Conservation (phyloP, 2,797 vertebrate genomes). For the Oryzias sinensis region DNA sequence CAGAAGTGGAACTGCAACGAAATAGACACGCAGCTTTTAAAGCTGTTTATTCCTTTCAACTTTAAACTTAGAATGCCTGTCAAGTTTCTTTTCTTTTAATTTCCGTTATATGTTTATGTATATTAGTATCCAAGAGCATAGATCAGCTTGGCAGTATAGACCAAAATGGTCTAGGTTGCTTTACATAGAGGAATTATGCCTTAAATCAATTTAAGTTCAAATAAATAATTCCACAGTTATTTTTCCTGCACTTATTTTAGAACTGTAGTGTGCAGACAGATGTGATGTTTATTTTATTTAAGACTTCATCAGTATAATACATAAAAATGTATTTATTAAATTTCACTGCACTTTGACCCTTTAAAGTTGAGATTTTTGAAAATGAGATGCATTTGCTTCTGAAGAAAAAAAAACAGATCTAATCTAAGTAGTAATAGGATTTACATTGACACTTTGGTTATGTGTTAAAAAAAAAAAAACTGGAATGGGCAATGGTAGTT, state of each 20-base stretch:
- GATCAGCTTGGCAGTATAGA: constrained; percentile 5
- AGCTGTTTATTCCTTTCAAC: constrained; percentile 73
- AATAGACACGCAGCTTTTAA: constrained; percentile 72
- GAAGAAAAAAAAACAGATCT: constrained; percentile 9
- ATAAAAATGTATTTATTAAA: constrained; percentile 9
- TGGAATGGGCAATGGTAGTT: too few species aligned
- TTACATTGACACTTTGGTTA: too few species aligned
- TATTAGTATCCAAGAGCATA: constrained; percentile 1
- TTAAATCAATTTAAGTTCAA: constrained; percentile 38
- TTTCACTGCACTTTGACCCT: neutral
- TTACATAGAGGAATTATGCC: constrained; percentile 29
- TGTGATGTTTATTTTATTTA: constrained; percentile 17
- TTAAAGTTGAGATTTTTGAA: neutral
- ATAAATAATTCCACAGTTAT: constrained; percentile 32
- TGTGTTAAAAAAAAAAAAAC: too few species aligned
- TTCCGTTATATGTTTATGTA: constrained; percentile 8
- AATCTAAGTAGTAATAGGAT: too few species aligned
- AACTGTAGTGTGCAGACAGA: constrained; percentile 1
- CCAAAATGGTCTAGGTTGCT: constrained; percentile 17
- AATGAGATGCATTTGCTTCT: constrained; percentile 13
- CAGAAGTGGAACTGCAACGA: constrained; percentile 34
- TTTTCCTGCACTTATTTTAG: constrained; percentile 7
- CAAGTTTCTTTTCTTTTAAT: constrained; percentile 23
- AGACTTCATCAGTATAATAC: neutral
- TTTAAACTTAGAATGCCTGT: constrained; percentile 60